A percentile compares a stretch with the other conserved stretches of the same genome.
Conservation (phyloP, 2,113 vertebrate genomes). For the Rhinoptilus africanus region DNA sequence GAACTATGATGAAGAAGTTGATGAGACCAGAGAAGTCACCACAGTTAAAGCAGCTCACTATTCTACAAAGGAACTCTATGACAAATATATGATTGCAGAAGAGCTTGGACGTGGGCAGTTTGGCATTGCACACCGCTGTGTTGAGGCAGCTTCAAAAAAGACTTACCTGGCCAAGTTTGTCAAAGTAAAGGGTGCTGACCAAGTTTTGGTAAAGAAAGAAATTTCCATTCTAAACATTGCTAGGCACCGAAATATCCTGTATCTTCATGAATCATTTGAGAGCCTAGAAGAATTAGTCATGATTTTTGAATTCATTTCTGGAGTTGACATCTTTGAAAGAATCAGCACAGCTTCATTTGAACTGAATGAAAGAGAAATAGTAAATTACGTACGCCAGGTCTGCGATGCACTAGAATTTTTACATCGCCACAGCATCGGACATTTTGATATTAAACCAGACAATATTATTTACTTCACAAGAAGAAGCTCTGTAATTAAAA, state of each 20-base stretch:
- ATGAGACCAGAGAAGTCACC: slow-evolving; percentile 82
- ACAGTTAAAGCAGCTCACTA: slow-evolving; percentile 84
- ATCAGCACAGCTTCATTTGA: slow-evolving; percentile 88
- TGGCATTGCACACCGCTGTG: slow-evolving; percentile 91
- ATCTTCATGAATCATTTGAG: slow-evolving; percentile 93
- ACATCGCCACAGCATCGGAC: slow-evolving; percentile 86
- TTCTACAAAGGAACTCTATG: slow-evolving; percentile 89
- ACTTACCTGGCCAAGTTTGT: slow-evolving; percentile 96
- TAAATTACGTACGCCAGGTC: slow-evolving; percentile 88
- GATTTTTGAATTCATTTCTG: slow-evolving; percentile 97
- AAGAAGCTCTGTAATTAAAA: slow-evolving; percentile 88
- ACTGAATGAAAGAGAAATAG: slow-evolving; percentile 89
- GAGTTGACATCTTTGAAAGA: slow-evolving; percentile 93
- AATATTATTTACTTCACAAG: slow-evolving; percentile 94
- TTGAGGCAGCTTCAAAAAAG: slow-evolving; percentile 89
- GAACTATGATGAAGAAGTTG: slow-evolving; percentile 95
- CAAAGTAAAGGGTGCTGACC: slow-evolving; percentile 96
- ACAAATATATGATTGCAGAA: slow-evolving; percentile 94
- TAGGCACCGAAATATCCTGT: slow-evolving; percentile 86
- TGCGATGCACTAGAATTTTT: slow-evolving; percentile 92
- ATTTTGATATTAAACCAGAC: slow-evolving; percentile 96
- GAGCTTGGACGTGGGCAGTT: slow-evolving; percentile 94
- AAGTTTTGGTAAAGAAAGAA: slow-evolving; percentile 95
- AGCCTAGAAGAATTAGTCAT: slow-evolving; percentile 95
- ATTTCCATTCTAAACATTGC: slow-evolving; percentile 90